Evolutionary conservation across 1,140 invertebrate species (phyloP).

Genomic region (Lasioglossum albipes): DNA sequence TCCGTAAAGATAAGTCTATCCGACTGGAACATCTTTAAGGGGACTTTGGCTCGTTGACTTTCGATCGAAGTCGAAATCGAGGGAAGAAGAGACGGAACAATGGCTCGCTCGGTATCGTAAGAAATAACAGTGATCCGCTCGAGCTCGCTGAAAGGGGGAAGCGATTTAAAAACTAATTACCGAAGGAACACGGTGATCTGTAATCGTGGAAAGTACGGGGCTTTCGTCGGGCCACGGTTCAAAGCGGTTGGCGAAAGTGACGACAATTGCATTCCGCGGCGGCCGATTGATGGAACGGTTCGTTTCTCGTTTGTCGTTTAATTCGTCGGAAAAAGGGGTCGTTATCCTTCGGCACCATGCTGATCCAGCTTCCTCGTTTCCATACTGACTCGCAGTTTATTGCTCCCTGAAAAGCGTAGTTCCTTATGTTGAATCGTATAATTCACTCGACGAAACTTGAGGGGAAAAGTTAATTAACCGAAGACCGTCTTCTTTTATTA

Average conservation of each 20-base stretch:
- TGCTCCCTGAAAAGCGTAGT: no score
- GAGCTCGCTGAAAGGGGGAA: background rate
- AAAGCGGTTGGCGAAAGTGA: slow-evolving; percentile 32
- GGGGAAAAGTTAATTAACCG: no score
- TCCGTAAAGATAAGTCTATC: background rate
- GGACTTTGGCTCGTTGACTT: background rate
- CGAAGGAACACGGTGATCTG: slow-evolving; percentile 22
- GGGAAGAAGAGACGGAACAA: background rate
- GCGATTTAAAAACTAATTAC: slow-evolving; percentile 13
- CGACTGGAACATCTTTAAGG: background rate
- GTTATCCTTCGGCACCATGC: background rate
- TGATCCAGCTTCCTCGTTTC: background rate
- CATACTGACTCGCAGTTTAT: background rate
- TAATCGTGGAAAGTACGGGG: slow-evolving; percentile 16
- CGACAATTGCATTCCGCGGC: slow-evolving; percentile 43
- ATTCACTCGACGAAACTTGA: no score
- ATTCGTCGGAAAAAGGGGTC: slow-evolving; percentile 17
- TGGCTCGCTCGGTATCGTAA: background rate
- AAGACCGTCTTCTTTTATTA: no score
- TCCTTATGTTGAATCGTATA: background rate
- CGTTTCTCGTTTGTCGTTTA: slow-evolving; percentile 34
- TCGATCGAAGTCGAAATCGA: background rate
- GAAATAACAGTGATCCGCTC: background rate
- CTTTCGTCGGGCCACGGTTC: slow-evolving; percentile 12
- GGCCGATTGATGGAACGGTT: slow-evolving; percentile 27